Evolutionary conservation across 1,140 invertebrate genomes (phyloP).

Genomic region (Ceratitis capitata): DNA sequence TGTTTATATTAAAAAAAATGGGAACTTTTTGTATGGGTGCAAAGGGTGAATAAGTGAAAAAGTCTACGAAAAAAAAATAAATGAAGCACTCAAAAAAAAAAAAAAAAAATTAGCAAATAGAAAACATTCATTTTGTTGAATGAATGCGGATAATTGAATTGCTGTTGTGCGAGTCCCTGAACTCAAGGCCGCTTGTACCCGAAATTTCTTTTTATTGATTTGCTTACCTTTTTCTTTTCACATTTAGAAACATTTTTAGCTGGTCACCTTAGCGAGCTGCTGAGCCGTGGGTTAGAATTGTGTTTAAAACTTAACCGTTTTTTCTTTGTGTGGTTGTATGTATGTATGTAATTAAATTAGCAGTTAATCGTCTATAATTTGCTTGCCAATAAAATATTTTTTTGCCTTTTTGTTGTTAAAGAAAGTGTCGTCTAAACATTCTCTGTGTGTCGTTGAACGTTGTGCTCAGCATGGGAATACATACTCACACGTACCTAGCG

Average conservation of each 20-base stretch:
- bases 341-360: background rate
- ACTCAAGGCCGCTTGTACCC: background rate
- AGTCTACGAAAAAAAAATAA: too few relatives aligned
- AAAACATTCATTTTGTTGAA: background rate
- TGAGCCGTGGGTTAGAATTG: background rate
- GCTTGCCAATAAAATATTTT: background rate
- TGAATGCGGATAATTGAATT: conserved; percentile 14
- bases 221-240: background rate
- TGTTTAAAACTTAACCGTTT: too few relatives aligned
- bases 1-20: background rate
- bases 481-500: background rate
- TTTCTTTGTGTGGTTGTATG: too few relatives aligned
- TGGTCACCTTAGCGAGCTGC: background rate
- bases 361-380: background rate
- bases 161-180: background rate
- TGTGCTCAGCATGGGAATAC: background rate
- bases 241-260: background rate
- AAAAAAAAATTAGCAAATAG: background rate
- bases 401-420: background rate
- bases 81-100: too few relatives aligned
- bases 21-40: background rate
- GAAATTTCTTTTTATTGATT: background rate
- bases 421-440: background rate
- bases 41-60: background rate
- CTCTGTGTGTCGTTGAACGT: background rate